These are phyloP conservation scores for Drosophila bunnanda DNA, from an alignment of 2,888 invertebrate species.

Conservation along the genomic window DNA sequence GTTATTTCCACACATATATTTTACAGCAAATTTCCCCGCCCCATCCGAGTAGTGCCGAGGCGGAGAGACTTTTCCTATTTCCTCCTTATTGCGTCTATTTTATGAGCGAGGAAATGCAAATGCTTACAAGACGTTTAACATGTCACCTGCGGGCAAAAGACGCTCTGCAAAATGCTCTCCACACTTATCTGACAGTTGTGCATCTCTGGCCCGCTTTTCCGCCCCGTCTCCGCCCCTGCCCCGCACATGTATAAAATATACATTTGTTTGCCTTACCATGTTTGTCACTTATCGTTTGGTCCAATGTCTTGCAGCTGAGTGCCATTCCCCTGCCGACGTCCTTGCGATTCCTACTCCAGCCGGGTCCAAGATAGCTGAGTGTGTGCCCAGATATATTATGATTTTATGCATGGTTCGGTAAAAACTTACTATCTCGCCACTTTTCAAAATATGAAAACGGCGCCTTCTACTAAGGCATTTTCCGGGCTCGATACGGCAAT, in stretches of 20 bases:
- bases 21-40: slow-evolving; percentile 13
- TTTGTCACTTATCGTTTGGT: slow-evolving; percentile 77
- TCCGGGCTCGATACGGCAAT: neutral
- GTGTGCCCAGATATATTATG: slow-evolving; percentile 61
- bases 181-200: slow-evolving; percentile 78
- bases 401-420: slow-evolving; percentile 70
- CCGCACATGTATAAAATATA: slow-evolving; percentile 63
- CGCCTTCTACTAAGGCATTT: too few relatives aligned
- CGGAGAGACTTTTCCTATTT: slow-evolving; percentile 32
- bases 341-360: slow-evolving; percentile 33
- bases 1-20: slow-evolving; percentile 62
- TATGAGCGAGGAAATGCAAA: slow-evolving; percentile 58
- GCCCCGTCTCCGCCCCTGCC: neutral
- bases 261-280: slow-evolving; percentile 76
- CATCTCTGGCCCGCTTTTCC: slow-evolving; percentile 53
- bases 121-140: slow-evolving; percentile 79
- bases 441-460: slow-evolving; percentile 22
- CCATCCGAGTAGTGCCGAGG: neutral
- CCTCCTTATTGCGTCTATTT: slow-evolving; percentile 44
- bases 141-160: slow-evolving; percentile 78
- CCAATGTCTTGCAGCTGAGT: slow-evolving; percentile 58
- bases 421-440: slow-evolving; percentile 42
- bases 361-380: slow-evolving; percentile 20
- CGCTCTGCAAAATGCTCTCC: slow-evolving; percentile 62
- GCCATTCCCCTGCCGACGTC: slow-evolving; percentile 35